Conservation (phyloP, 2,797 vertebrate species). For the Setipinna tenuifilis region DNA sequence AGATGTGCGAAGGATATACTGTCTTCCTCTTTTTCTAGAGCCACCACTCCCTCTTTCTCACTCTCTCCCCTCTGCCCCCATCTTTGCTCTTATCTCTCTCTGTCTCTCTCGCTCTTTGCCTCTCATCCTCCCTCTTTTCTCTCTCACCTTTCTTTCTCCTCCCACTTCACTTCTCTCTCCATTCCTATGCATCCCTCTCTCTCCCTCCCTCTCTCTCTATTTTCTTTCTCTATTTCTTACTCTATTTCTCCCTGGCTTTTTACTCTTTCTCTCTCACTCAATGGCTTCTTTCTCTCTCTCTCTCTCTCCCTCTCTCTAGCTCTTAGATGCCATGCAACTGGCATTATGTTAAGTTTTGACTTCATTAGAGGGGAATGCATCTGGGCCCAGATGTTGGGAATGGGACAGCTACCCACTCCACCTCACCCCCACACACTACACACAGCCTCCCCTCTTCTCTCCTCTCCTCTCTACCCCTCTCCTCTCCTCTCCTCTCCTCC, state of each 20-base stretch:
- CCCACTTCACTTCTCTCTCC: neutral
- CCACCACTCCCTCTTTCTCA: neutral
- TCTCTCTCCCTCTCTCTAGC: conserved; percentile 36
- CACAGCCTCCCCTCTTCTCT: no score
- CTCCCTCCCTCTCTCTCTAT: neutral
- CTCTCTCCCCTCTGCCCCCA: no score
- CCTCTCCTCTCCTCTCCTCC: conserved; percentile 49
- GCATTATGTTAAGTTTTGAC: neutral
- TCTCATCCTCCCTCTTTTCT: neutral
- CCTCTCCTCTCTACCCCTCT: no score
- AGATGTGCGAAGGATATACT: conserved; percentile 72
- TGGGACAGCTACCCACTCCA: conserved; percentile 22
- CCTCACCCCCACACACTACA: no score
- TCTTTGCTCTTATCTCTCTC: no score
- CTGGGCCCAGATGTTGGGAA: conserved; percentile 11
- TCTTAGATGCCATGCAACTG: conserved; percentile 52
- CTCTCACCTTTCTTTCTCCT: neutral
- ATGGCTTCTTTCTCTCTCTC: conserved; percentile 41
- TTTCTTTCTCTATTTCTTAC: neutral
- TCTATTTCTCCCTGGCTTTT: neutral
- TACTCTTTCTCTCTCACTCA: conserved; percentile 31
- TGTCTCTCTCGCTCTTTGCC: neutral
- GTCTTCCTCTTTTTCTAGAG: conserved; percentile 36
- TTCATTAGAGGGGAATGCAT: neutral
- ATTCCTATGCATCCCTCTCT: neutral